phyloP scores from a whole-genome alignment of 2,888 invertebrate genomes.

The Acleris holmiana region DNA sequence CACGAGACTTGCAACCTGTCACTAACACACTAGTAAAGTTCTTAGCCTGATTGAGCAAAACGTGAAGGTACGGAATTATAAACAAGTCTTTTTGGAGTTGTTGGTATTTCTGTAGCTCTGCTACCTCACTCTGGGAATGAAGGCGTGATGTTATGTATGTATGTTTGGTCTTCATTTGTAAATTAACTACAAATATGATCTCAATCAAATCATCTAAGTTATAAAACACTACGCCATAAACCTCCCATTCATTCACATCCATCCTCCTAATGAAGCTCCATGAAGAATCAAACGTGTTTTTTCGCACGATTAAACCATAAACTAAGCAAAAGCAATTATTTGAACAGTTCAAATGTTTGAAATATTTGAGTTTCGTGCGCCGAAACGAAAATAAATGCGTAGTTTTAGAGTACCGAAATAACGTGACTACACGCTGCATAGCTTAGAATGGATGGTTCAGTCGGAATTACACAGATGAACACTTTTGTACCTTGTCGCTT shows the following conservation, averaged over 20 bases:
- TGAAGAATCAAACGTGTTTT: constrained; percentile 12
- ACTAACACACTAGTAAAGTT: too few species aligned
- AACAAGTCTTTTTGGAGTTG: too few species aligned
- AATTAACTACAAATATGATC: too few species aligned
- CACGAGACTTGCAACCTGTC: too few species aligned
- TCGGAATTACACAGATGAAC: too few species aligned
- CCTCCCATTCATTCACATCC: neutral
- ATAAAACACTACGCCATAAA: neutral
- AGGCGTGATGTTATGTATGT: too few species aligned
- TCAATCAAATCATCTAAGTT: neutral
- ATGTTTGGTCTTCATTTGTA: too few species aligned
- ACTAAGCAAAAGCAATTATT: constrained; percentile 12
- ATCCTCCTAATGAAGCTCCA: neutral
- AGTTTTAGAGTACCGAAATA: constrained; percentile 6
- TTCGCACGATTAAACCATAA: constrained; percentile 31
- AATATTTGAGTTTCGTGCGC: constrained; percentile 5
- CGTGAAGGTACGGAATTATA: too few species aligned
- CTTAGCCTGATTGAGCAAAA: too few species aligned
- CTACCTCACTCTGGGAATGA: too few species aligned
- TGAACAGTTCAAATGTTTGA: constrained; percentile 7
- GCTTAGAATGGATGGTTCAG: neutral
- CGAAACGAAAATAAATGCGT: constrained; percentile 1
- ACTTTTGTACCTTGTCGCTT: too few species aligned
- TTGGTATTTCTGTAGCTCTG: too few species aligned
- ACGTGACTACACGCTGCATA: neutral